These are phyloP conservation scores for Scolopax rusticola DNA, from an alignment of 2,797 vertebrate species.

Conservation along the genomic window DNA sequence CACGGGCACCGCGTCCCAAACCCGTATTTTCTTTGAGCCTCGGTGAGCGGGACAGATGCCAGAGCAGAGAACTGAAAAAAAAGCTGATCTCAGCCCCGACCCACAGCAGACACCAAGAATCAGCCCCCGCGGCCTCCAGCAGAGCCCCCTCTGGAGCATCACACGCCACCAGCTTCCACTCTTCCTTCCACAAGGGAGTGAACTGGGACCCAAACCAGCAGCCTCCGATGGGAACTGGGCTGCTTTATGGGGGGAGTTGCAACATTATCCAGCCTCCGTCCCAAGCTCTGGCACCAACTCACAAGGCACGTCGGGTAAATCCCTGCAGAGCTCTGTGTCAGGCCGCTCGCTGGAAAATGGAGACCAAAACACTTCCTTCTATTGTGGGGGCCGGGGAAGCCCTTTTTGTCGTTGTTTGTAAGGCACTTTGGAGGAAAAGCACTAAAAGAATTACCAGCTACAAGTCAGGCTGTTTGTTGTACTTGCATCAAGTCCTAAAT, in stretches of 20 bases:
- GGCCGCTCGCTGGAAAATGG: neutral
- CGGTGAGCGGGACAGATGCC: neutral
- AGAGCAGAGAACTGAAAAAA: neutral
- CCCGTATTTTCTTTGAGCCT: neutral
- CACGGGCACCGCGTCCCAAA: accelerated
- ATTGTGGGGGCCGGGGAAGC: constrained; percentile 22
- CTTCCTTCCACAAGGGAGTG: accelerated
- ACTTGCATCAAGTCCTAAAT: neutral
- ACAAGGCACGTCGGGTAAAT: neutral
- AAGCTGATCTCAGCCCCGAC: neutral
- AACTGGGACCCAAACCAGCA: neutral
- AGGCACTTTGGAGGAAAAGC: neutral
- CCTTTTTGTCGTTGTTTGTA: neutral
- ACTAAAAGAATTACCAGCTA: neutral
- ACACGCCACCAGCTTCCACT: neutral
- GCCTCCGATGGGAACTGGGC: neutral
- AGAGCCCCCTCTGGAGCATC: neutral
- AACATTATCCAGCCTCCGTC: too few relatives aligned
- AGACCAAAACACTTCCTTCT: neutral
- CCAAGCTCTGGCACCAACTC: too few relatives aligned
- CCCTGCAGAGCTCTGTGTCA: neutral
- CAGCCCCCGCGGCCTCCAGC: neutral
- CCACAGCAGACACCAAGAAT: neutral
- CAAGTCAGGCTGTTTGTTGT: neutral
- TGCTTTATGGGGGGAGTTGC: neutral